These are phyloP conservation scores for Piliocolobus tephrosceles DNA, from an alignment of 2,113 vertebrate genomes.

Conservation along the genomic window DNA sequence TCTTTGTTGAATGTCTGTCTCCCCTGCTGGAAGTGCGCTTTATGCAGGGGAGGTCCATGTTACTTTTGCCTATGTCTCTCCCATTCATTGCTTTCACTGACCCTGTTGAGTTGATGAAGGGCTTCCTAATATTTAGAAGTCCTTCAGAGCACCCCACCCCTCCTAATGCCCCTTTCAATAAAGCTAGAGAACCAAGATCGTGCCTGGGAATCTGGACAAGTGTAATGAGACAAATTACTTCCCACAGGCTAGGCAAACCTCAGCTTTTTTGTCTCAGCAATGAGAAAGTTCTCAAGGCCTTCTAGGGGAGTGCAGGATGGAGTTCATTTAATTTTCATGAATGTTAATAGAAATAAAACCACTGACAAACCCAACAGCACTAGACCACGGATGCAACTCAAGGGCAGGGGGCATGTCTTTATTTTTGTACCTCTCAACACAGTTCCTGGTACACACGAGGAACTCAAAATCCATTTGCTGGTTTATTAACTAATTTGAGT, in stretches of 20 bases:
- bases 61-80: not conserved
- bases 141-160: accelerated
- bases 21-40: not conserved
- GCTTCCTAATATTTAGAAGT: not conserved
- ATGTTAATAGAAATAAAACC: not conserved
- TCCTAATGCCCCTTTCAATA: not conserved
- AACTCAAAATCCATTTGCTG: not conserved
- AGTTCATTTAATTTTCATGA: not conserved
- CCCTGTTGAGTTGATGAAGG: not conserved
- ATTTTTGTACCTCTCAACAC: not conserved
- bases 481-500: not conserved
- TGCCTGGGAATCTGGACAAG: not conserved
- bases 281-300: not conserved
- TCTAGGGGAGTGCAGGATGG: not conserved
- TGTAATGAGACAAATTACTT: not conserved
- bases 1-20: not conserved
- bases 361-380: not conserved
- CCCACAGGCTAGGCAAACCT: not conserved
- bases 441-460: accelerated
- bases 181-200: not conserved
- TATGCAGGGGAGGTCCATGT: accelerated
- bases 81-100: not conserved
- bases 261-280: not conserved
- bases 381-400: not conserved
- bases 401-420: not conserved